Evolutionary conservation across 2,113 vertebrate species (phyloP), one percentile per base, ranked within the genome.

Genomic region (Brienomyrus brachyistius): DNA sequence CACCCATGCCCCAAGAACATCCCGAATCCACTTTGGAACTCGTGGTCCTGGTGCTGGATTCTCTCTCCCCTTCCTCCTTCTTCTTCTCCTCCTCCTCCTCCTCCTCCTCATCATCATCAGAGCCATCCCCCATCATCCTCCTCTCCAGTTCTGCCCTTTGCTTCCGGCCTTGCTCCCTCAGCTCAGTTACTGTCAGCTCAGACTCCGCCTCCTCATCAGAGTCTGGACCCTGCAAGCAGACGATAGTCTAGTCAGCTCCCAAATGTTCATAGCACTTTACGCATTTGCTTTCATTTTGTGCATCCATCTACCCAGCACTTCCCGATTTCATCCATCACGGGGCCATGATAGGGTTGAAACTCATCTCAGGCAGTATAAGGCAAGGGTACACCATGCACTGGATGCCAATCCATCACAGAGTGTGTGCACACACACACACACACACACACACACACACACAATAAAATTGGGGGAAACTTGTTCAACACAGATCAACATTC

Each of bases 1-100:
- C 94, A 99, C 98, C 97, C 94, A 99, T 98, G 94, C 98, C 98
- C 98, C 98, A 99, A 0, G 94, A 97, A 90, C 98, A 99, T 70
- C 97, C 98, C 5, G 96, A 91, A 3, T 98, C 97, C 2, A 93
- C 96, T 0, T 92, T 96, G 19, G 95, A 94, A 87, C 52, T 89
- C n/a, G 89, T 94, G 88, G 92, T 90, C 8, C 1, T 91, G 90
- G 56, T 89, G 5, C 66, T 91, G 89, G 89, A 48, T 89, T 56
- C 89, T 11, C 74, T 52, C 70, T 90, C 95, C 87, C 83, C 90
- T 1, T 54, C 87, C 54, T 84, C 93, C 9, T 86, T 90, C 45
- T 93, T 92, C 45, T 93, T 92, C 40, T 97, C 94, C 0, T 94
- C 88, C 6, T 93, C 43, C 11, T 95, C 93, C 0, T 92, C 43